phyloP scores from a whole-genome alignment of 1,140 invertebrate genomes.

The Goniozus legneri region DNA sequence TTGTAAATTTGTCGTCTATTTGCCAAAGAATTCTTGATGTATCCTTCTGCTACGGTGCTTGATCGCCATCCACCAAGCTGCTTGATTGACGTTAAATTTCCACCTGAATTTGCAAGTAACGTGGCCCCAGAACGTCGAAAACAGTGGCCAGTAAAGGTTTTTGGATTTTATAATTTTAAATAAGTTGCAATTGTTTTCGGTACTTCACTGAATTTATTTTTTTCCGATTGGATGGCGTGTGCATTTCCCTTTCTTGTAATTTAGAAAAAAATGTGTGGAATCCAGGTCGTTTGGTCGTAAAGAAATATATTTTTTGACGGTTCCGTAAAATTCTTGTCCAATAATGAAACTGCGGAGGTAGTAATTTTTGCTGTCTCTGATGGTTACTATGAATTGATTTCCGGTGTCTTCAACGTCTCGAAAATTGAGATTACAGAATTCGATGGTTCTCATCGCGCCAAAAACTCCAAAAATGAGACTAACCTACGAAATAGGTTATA shows the following conservation, averaged over 20 bases:
- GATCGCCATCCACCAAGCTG: constrained; percentile 18
- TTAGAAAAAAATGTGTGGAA: neutral
- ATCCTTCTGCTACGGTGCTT: constrained; percentile 4
- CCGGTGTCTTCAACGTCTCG: neutral
- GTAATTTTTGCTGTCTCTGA: neutral
- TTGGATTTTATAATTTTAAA: constrained; percentile 14
- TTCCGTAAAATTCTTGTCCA: neutral
- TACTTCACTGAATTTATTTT: neutral
- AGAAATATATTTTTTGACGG: neutral
- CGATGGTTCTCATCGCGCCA: neutral
- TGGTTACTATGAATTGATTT: neutral
- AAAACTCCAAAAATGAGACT: neutral
- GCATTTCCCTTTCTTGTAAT: neutral
- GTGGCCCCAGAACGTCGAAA: constrained; percentile 16
- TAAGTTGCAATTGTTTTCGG: constrained; percentile 4
- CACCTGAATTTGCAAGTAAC: constrained; percentile 18
- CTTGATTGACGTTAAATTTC: constrained; percentile 21
- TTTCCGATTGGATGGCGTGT: neutral
- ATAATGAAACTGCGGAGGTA: neutral
- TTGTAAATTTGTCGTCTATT: no score
- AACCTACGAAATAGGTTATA: neutral
- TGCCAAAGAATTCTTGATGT: no score
- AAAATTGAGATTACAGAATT: neutral
- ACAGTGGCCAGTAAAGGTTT: constrained; percentile 19
- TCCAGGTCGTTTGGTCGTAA: neutral